Base-by-base conservation (phyloP, 2,888 invertebrate genomes). In the Eucera pruinosa region DNA sequence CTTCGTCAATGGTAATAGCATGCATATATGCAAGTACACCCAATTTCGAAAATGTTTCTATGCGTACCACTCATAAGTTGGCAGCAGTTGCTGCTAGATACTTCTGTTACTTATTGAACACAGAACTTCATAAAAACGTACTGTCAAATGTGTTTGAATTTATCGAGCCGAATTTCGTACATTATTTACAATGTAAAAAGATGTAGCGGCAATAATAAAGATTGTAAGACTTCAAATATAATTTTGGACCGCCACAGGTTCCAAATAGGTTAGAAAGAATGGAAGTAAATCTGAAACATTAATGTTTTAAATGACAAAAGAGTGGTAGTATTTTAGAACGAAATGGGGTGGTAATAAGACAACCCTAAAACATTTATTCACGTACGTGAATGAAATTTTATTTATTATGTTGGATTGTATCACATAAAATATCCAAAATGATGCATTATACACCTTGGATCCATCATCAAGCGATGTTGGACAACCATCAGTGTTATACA, bases 361-460 rank as follows among this genome's bases (percentile, higher is more conserved):
- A 39, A 27, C 11, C 20, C 9, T 27, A 18, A 15, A 30, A 52
- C 7, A 15, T 54, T 43, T 52, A 20, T 6, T 48, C 7, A 13
- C 25, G 0, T 11, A 39, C 48, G 6, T 27, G 55, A 41, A 50
- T 57, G 15, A 57, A 48, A 20, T 18, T 33, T 6, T 43, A 65
- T 43, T 30, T 33, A 54, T 65, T 65, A 47, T 50, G 13, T 50
- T 78, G 50, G 9, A 57, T 30, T 47, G 23, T 27, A 39, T 41
- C 18, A 43, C 18, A 60, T 58, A 54, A 76, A 18, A 41, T 41
- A n/a, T 39, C 48, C 61, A 84, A 73, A 61, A 89, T 89, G 89
- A 89, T 89, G 87, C 88, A 90, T 76, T 88, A 88, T 55, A 80
- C 81, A 6, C 84, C 87, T 7, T 89, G 88, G 87, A 62, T 87